phyloP scores from a whole-genome alignment of 2,113 vertebrate species.

The Varanus salvator region DNA sequence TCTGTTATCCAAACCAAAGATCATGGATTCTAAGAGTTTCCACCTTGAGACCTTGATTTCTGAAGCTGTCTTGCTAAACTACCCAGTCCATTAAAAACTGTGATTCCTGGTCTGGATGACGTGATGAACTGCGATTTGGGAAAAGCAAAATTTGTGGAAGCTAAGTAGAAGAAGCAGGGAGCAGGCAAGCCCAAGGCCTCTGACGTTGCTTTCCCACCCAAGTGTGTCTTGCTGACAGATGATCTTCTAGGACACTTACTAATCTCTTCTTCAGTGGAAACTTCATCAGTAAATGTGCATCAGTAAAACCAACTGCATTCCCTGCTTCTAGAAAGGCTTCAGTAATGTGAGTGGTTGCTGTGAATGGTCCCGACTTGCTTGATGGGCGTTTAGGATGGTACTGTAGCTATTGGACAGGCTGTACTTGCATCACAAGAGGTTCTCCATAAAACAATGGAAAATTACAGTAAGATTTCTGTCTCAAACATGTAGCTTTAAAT shows the following conservation, averaged over 20 bases:
- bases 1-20: background rate
- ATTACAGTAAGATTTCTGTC: constrained; percentile 7
- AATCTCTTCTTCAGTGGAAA: constrained; percentile 3
- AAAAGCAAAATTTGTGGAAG: background rate
- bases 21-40: background rate
- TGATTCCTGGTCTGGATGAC: background rate
- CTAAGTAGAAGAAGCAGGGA: background rate
- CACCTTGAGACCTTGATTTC: background rate
- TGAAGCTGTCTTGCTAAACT: background rate
- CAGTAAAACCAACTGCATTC: background rate
- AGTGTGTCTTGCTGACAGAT: background rate
- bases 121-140: background rate
- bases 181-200: too few species aligned
- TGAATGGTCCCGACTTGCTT: background rate
- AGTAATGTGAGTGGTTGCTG: background rate
- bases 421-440: background rate
- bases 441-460: background rate
- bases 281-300: background rate
- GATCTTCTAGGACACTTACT: background rate
- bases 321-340: constrained; percentile 15
- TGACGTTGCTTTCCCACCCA: background rate
- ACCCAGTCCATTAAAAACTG: background rate
- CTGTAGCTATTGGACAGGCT: background rate
- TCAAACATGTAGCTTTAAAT: background rate
- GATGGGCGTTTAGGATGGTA: background rate